Evolutionary conservation across 2,797 vertebrate species (phyloP).

Genomic region (Chaetophractus vellerosus): DNA sequence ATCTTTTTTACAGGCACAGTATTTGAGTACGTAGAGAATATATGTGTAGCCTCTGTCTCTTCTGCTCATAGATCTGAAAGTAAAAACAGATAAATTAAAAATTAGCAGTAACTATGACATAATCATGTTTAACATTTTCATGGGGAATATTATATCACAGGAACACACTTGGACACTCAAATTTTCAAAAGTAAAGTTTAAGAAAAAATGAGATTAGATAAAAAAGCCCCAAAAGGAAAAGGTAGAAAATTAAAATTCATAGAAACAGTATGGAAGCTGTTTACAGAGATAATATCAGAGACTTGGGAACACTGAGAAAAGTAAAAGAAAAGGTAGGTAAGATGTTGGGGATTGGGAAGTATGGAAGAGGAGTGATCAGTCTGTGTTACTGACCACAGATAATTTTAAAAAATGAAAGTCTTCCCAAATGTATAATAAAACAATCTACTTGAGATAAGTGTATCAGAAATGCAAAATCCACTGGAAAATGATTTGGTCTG

Average conservation of each 20-base stretch:
- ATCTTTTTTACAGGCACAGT: background rate
- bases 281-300: background rate
- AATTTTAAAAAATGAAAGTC: background rate
- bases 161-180: background rate
- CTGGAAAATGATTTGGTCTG: background rate
- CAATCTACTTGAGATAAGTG: conserved; percentile 46
- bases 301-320: conserved; percentile 11
- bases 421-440: background rate
- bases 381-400: background rate
- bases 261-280: background rate
- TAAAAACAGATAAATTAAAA: conserved; percentile 16
- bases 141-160: background rate
- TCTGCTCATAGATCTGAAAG: background rate
- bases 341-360: background rate
- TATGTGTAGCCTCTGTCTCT: background rate
- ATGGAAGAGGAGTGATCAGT: background rate
- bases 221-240: conserved; percentile 27
- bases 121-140: conserved; percentile 31
- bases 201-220: background rate
- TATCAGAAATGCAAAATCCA: conserved; percentile 27
- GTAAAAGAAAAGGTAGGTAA: background rate
- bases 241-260: conserved; percentile 53
- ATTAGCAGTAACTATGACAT: background rate
- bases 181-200: background rate
- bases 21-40: background rate